phyloP scores from a whole-genome alignment of 2,113 vertebrate genomes.

The Aegotheles bennettii region DNA sequence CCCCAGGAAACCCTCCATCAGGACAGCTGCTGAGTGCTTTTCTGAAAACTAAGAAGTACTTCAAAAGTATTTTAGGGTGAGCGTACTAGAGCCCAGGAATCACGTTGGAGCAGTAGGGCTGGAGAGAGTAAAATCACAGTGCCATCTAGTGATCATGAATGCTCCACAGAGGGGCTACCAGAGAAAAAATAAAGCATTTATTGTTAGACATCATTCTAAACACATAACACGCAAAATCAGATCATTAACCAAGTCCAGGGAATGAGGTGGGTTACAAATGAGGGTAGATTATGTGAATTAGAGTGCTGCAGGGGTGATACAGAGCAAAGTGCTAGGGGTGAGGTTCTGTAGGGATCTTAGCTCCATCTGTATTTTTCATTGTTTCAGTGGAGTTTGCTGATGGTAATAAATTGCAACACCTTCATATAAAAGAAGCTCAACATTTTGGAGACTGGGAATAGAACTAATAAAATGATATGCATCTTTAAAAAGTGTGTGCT shows the following conservation, averaged over 20 bases:
- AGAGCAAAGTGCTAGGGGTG: background rate
- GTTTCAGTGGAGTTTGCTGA: background rate
- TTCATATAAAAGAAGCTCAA: background rate
- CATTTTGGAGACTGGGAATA: background rate
- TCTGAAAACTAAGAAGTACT: background rate
- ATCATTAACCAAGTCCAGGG: background rate
- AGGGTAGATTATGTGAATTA: background rate
- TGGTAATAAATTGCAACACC: slow-evolving; percentile 20
- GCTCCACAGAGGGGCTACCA: background rate
- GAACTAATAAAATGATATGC: slow-evolving; percentile 39
- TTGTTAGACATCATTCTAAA: background rate
- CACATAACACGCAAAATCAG: background rate
- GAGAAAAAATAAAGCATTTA: background rate
- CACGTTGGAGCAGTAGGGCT: background rate
- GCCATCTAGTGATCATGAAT: slow-evolving; percentile 39
- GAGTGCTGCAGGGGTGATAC: background rate
- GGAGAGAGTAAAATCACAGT: slow-evolving; percentile 39
- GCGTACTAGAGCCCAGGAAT: background rate
- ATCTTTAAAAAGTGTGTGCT: background rate
- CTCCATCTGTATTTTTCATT: background rate
- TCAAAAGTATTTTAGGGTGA: background rate
- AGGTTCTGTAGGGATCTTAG: background rate
- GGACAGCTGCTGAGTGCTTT: background rate
- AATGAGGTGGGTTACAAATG: background rate
- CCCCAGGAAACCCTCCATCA: background rate